These are phyloP conservation scores for Sacculina carcini DNA, from an alignment of 2,888 invertebrate species.

Conservation along the genomic window DNA sequence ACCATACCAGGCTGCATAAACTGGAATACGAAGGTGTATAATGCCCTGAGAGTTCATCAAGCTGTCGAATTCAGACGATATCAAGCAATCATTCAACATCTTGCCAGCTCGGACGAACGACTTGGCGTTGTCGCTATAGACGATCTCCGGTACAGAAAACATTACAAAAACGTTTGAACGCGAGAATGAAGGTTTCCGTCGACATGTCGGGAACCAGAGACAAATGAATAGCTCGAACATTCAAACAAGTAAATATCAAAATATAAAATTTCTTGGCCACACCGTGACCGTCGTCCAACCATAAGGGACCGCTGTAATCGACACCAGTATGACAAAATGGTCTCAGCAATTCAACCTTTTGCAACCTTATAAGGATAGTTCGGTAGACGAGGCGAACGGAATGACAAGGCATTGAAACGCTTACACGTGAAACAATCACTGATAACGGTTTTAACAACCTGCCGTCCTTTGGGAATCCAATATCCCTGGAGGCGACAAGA, in stretches of 20 bases:
- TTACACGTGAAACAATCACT: conserved; percentile 1
- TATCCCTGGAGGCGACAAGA: not conserved
- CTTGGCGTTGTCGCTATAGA: conserved; percentile 2
- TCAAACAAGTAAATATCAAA: not conserved
- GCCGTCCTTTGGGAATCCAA: conserved; percentile 3
- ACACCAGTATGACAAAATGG: conserved; percentile 1
- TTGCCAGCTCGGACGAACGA: not conserved
- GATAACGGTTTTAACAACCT: not conserved
- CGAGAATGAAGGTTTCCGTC: not conserved
- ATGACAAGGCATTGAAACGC: conserved; percentile 1
- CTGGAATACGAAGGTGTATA: not conserved
- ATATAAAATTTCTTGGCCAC: not conserved
- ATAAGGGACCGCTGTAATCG: not conserved
- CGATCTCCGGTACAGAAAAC: not conserved
- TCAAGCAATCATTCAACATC: not conserved
- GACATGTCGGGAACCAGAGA: not conserved
- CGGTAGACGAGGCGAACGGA: not conserved
- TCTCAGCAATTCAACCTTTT: not conserved
- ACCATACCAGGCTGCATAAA: not conserved
- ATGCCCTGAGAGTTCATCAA: not conserved
- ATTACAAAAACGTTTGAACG: not conserved
- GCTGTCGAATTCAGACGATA: not conserved
- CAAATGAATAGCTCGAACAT: not conserved
- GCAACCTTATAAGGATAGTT: not conserved
- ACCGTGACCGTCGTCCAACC: not conserved